Evolutionary conservation across 2,113 vertebrate species (phyloP), one percentile per base, ranked within the genome.

Genomic region (Cyprinus carpio): DNA sequence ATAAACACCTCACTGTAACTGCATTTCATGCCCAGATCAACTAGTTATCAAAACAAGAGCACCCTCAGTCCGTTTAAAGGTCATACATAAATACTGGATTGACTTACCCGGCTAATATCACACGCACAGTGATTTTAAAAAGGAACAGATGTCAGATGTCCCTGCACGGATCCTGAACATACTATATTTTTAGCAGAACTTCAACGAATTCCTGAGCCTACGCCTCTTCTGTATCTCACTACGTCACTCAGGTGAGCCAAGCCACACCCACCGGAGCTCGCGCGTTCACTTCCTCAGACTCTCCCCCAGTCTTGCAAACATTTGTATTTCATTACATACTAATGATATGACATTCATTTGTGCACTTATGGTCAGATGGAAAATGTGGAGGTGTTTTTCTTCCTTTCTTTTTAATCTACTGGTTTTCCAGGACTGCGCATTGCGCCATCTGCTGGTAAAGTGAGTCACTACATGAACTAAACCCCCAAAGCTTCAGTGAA

Each of bases 201-300:
- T 76, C 74, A 31, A 5, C 43, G 54, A 34, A 79, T 62, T 40
- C 76, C 76, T 62, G 11, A 40, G 18, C 13, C 72, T 27, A 5
- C 69, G 3, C 69, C 34, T 34, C 18, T 4, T 37, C 46, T 58
- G 43, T 74, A 5, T 40, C 72, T 13, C 58, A 1, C 64, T 3
- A 91, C 93, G 92, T 93, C 92, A 93, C 87, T 0, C 93, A 94
- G 94, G 94, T 94, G 89, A 91, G 91, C 2, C 2, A 51, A 27
- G 67, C 65, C 49, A 71, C 37, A 12, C 83, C 83, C 54, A 40
- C 75, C 23, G 40, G 40, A 40, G 40, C 40, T 40, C 40, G 7
- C 7, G 40, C 40, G 40, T 40, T 40, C 40, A 31, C 46, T 76
- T 76, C 46, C 43, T 71, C 67, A 23, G 23, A 37, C 18, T 72